Evolutionary conservation across 2,113 vertebrate genomes (phyloP).

Genomic region (Lates calcarifer): DNA sequence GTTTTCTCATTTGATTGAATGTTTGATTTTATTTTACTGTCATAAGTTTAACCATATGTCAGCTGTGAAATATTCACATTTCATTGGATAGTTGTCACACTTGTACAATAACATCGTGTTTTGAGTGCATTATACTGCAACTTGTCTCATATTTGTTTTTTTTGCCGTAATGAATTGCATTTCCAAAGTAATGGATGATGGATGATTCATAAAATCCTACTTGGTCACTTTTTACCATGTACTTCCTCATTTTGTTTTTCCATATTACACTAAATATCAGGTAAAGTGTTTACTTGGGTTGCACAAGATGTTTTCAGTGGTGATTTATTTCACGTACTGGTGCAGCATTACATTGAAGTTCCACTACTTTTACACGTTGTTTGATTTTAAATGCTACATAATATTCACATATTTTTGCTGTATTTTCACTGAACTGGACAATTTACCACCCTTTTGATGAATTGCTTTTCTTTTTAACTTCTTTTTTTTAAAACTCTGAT

Average conservation of each 20-base stretch:
- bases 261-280: slow-evolving; percentile 49
- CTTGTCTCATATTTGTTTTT: slow-evolving; percentile 57
- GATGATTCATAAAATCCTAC: slow-evolving; percentile 65
- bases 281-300: slow-evolving; percentile 31
- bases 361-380: slow-evolving; percentile 11
- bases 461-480: not conserved
- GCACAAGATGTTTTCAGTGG: slow-evolving; percentile 5
- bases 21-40: slow-evolving; percentile 73
- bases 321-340: slow-evolving; percentile 32
- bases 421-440: not conserved
- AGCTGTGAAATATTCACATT: slow-evolving; percentile 66
- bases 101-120: slow-evolving; percentile 59
- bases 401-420: not conserved
- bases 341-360: slow-evolving; percentile 35
- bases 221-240: slow-evolving; percentile 52
- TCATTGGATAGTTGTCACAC: slow-evolving; percentile 62
- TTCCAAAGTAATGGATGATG: slow-evolving; percentile 73
- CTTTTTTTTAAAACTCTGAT: slow-evolving; percentile 17
- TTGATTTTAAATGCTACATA: not conserved
- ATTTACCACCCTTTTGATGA: not conserved
- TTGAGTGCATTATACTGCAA: slow-evolving; percentile 52
- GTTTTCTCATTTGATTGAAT: slow-evolving; percentile 76
- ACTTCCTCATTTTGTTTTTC: slow-evolving; percentile 53
- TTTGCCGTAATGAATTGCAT: slow-evolving; percentile 69
- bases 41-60: slow-evolving; percentile 58